Percentiles rank a stretch among this genome's conserved stretches.
Evolutionary conservation across 2,888 invertebrate genomes (phyloP).

Genomic region (Melinopterus prodromus): DNA sequence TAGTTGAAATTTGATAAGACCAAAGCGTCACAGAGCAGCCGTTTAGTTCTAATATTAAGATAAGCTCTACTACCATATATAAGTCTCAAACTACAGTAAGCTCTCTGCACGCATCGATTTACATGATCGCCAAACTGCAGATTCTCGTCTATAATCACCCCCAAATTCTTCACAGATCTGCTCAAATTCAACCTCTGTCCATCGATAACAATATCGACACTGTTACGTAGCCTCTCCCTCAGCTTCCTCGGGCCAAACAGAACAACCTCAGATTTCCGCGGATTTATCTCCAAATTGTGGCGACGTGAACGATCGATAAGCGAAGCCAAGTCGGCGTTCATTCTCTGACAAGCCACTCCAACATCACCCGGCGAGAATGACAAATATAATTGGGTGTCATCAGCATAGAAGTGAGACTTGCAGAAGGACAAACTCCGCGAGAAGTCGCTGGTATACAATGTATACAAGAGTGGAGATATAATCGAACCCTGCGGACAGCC

Average conservation of each 20-base stretch:
- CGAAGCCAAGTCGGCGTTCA: not conserved
- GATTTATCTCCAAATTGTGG: conserved; percentile 24
- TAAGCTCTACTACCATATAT: not conserved
- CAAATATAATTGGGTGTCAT: conserved; percentile 22
- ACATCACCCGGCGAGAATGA: conserved; percentile 25
- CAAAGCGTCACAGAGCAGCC: conserved; percentile 7
- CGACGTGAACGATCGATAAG: conserved; percentile 6
- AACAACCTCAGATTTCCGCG: conserved; percentile 18
- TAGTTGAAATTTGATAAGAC: conserved; percentile 24
- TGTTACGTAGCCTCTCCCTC: not conserved
- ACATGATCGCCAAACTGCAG: conserved; percentile 19
- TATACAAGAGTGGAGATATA: not conserved
- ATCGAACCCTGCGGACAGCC: not conserved
- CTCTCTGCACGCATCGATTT: conserved; percentile 12
- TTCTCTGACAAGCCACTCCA: not conserved
- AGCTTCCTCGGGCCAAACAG: conserved; percentile 7
- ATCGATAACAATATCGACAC: conserved; percentile 12
- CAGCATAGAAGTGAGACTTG: conserved; percentile 25
- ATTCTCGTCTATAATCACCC: conserved; percentile 16
- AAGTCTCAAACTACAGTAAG: conserved; percentile 5
- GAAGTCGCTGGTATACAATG: not conserved
- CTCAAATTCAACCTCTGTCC: not conserved
- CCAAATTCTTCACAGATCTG: conserved; percentile 15
- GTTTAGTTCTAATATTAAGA: conserved; percentile 16
- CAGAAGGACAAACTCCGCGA: not conserved